Evolutionary conservation across 2,888 invertebrate species (phyloP), one percentile per base, ranked within the genome.

Genomic region (Adineta ricciae): DNA sequence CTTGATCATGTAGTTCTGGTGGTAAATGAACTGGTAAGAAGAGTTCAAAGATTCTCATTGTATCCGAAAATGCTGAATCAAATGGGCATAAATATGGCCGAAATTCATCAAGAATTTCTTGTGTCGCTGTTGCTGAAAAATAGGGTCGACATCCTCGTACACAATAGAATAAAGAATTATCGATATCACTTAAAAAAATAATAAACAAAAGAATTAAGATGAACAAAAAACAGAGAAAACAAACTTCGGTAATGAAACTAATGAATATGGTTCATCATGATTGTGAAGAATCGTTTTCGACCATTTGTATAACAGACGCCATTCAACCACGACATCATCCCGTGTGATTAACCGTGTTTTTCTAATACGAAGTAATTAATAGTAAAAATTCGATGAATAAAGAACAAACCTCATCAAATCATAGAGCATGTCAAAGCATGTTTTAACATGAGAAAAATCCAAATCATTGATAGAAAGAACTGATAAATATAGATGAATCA

Each of bases 11-110:
- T 38, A 89, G 87, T 41, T 89, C 90, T 0, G 93, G 93, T 19
- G 92, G 92, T 85, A 94, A 90, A n/a, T 92, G 91, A 27, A 94
- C 93, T 0, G 96, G 96, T 87, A 96, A 91, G 90, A 96, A 96
- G 85, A 93, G 91, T 84, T 94, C 93, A 86, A 95, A 90, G 46
- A n/a, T 64, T 27, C 84, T 54, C 38, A 84, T 82, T 5, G 84
- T 84, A 38, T 78, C 36, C 50, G 38, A 54, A 84, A 86, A 84
- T 49, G 56, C 86, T 32, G 82, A 83, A 32, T 86, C 86, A 49
- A 86, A 84, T 54, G 86, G 86, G 36, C 86, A 86, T 49, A 86
- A 56, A 8, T 38, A 72, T 41, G 84, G 32, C 14, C 84, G 84
- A 78, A 84, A 84, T 56, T 86, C 86, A 73, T 86, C 84, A 19